phyloP scores from a whole-genome alignment of 1,140 invertebrate genomes.

The Chionoecetes opilio region DNA sequence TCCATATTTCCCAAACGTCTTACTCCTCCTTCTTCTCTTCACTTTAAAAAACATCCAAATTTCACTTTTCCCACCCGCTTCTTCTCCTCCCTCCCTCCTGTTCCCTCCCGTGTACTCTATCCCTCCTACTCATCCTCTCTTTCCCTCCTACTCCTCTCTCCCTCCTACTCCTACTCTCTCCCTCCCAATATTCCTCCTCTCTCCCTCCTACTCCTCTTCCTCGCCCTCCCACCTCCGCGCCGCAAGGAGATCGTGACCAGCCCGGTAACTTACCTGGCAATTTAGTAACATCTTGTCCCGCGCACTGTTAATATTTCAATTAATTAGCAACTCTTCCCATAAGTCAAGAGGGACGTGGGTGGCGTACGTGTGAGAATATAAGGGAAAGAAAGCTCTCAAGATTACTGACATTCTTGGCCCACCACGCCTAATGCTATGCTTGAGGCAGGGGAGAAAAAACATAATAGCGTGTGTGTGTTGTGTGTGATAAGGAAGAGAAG shows the following conservation, averaged over 20 bases:
- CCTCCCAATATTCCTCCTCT: slow-evolving; percentile 33
- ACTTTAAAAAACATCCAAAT: too few relatives aligned
- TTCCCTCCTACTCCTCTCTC: neutral
- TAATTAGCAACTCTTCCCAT: slow-evolving; percentile 51
- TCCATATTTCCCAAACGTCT: neutral
- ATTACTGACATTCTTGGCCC: neutral
- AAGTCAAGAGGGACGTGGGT: slow-evolving; percentile 30
- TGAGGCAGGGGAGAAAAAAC: too few relatives aligned
- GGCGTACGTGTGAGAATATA: neutral
- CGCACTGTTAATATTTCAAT: slow-evolving; percentile 63
- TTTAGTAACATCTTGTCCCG: slow-evolving; percentile 39
- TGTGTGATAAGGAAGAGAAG: too few relatives aligned
- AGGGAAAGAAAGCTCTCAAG: neutral
- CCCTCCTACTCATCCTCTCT: neutral
- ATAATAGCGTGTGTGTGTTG: too few relatives aligned
- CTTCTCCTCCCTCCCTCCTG: too few relatives aligned
- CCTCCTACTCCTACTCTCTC: neutral
- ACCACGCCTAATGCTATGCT: too few relatives aligned
- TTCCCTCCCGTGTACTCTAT: too few relatives aligned
- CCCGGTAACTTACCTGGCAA: slow-evolving; percentile 6
- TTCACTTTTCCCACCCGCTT: too few relatives aligned
- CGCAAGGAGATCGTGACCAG: neutral
- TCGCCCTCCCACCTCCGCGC: neutral
- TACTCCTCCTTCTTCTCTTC: neutral
- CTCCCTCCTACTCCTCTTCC: too few relatives aligned